phyloP scores from a whole-genome alignment of 2,888 invertebrate genomes.

The Spicauda simplicius region DNA sequence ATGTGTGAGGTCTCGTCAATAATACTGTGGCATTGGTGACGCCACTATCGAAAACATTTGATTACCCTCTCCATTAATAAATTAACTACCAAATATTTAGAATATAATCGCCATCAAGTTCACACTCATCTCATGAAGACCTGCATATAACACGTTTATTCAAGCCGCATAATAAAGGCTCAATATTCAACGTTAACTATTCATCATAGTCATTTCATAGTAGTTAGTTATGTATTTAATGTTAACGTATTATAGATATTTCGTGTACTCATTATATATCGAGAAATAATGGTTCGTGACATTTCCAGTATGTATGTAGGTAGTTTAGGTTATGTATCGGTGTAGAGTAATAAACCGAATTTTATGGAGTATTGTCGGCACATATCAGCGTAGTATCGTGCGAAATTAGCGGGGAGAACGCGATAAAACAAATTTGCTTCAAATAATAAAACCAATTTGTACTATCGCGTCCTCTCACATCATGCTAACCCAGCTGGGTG shows the following conservation, averaged over 20 bases:
- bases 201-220: constrained; percentile 68
- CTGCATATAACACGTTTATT: constrained; percentile 7
- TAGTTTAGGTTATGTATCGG: constrained; percentile 42
- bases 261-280: constrained; percentile 71
- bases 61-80: background rate
- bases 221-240: constrained; percentile 59
- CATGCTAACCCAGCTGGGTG: constrained; percentile 51
- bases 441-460: background rate
- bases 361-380: constrained; percentile 53
- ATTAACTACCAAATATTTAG: background rate
- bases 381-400: constrained; percentile 64
- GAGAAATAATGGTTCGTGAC: constrained; percentile 79
- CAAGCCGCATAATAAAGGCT: constrained; percentile 63
- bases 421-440: background rate
- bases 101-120: background rate
- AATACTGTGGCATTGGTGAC: too few species aligned
- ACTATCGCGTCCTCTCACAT: background rate
- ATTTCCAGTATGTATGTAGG: constrained; percentile 73
- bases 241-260: constrained; percentile 51
- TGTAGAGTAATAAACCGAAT: constrained; percentile 50
- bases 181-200: constrained; percentile 57
- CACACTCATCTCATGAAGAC: constrained; percentile 7
- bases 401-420: background rate
- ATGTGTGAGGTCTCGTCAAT: background rate
- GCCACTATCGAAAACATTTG: background rate